phyloP scores from a whole-genome alignment of 2,113 vertebrate genomes.

The Odontophorus gujanensis region DNA sequence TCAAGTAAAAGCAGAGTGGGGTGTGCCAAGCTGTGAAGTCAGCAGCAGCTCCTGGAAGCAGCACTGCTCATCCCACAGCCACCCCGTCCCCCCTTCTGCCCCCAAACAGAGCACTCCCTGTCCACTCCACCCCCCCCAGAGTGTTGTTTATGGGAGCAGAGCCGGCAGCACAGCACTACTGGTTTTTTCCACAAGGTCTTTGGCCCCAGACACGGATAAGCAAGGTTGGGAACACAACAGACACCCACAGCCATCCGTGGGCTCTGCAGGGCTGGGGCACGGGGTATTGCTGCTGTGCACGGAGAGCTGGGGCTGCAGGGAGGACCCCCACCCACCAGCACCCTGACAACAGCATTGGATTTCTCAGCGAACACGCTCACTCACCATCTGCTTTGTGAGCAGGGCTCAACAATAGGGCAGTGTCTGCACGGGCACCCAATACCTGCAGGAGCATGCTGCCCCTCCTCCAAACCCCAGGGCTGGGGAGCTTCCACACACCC shows the following conservation, averaged over 20 bases:
- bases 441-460: not conserved
- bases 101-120: not conserved
- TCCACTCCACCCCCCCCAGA: accelerated
- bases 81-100: not conserved
- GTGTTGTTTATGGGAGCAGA: not conserved
- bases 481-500: accelerated
- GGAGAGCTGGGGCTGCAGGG: not conserved
- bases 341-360: accelerated
- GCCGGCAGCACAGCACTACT: accelerated
- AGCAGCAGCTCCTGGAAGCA: not conserved
- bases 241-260: not conserved
- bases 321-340: not conserved
- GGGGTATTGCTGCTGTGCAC: not conserved
- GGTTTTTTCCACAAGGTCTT: constrained; percentile 8
- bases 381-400: not conserved
- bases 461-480: not conserved
- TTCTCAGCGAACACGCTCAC: not conserved
- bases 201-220: not conserved
- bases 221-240: not conserved
- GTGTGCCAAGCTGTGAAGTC: not conserved
- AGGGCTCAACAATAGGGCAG: not conserved
- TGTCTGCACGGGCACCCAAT: not conserved
- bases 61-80: not conserved
- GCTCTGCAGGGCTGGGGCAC: not conserved
- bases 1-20: not conserved